Conservation (phyloP, 2,797 vertebrate genomes). For the Diceros bicornis region DNA sequence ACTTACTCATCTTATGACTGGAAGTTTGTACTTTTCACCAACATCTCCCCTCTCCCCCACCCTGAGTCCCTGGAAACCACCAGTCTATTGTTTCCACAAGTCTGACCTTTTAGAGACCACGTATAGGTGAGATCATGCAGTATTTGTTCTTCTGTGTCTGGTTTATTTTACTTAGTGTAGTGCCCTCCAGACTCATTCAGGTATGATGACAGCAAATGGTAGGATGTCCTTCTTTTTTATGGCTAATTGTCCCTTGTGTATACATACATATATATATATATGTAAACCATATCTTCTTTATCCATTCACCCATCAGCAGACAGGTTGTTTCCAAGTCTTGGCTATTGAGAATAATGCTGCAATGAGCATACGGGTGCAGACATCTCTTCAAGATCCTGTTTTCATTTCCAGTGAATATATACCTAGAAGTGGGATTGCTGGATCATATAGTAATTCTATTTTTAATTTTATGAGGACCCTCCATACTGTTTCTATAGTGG, state of each 20-base stretch:
- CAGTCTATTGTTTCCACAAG: background rate
- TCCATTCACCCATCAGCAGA: rapidly evolving
- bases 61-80: background rate
- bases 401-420: background rate
- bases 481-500: too few relatives aligned
- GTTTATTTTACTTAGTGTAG: background rate
- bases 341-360: background rate
- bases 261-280: too few relatives aligned
- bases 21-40: background rate
- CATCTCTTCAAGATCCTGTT: background rate
- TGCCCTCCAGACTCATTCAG: background rate
- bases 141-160: background rate
- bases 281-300: background rate
- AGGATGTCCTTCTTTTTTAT: background rate
- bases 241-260: background rate
- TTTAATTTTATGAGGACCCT: background rate
- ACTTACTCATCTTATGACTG: background rate
- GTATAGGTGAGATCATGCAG: background rate
- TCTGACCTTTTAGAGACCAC: background rate
- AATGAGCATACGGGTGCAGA: background rate
- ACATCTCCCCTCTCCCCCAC: too few relatives aligned
- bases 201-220: too few relatives aligned
- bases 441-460: background rate
- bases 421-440: background rate
- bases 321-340: background rate